A percentile compares a stretch with the other conserved stretches of the same genome.
These are phyloP conservation scores for Tubulanus polymorphus DNA, from an alignment of 2,888 invertebrate species.

Conservation along the genomic window DNA sequence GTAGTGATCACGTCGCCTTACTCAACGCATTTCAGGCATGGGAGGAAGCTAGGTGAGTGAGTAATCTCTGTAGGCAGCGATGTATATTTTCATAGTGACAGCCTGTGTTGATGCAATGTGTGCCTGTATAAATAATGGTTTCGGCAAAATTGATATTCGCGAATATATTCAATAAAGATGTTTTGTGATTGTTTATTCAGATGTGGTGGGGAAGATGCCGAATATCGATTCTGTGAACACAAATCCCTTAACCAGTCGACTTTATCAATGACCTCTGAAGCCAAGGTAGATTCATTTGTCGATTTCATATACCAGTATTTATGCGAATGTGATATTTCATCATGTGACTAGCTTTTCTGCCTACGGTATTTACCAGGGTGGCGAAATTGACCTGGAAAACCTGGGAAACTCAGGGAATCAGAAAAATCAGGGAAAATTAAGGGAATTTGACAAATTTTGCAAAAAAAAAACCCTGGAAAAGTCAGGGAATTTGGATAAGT, in stretches of 20 bases:
- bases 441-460: too few species aligned
- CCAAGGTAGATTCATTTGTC: slow-evolving; percentile 51
- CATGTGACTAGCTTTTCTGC: not conserved
- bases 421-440: too few species aligned
- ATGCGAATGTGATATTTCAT: not conserved
- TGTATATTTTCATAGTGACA: too few species aligned
- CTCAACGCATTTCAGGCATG: slow-evolving; percentile 80
- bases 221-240: slow-evolving; percentile 82
- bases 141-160: too few species aligned
- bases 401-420: too few species aligned
- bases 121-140: too few species aligned
- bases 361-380: too few species aligned
- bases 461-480: too few species aligned
- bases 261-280: slow-evolving; percentile 85
- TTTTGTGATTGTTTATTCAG: slow-evolving; percentile 29
- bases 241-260: slow-evolving; percentile 87
- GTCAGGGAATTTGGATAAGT: too few species aligned
- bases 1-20: slow-evolving; percentile 94
- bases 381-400: too few species aligned
- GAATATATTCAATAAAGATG: too few species aligned
- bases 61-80: not conserved
- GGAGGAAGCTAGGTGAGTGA: slow-evolving; percentile 55
- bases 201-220: slow-evolving; percentile 61
- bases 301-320: not conserved
- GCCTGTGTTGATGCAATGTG: too few species aligned